A percentile compares a stretch with the other conserved stretches of the same genome.
These are phyloP conservation scores for Itoplectis maculator DNA, from an alignment of 2,888 invertebrate species.

Conservation along the genomic window DNA sequence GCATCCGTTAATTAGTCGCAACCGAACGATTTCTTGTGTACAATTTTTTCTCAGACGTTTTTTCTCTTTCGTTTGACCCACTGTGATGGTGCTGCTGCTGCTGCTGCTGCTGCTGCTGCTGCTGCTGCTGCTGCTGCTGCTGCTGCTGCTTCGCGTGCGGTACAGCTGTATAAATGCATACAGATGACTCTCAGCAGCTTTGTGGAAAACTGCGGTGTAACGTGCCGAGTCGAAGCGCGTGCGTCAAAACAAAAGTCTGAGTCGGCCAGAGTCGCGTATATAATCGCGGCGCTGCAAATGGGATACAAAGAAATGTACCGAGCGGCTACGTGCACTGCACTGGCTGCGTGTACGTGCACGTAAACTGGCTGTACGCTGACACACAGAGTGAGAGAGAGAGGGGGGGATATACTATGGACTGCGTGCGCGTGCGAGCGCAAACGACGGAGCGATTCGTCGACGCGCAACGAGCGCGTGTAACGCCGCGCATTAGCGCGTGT, in stretches of 20 bases:
- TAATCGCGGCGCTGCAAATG: too few species aligned
- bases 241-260: slow-evolving; percentile 10
- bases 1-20: too few species aligned
- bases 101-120: too few species aligned
- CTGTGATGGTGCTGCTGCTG: too few species aligned
- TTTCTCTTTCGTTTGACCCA: too few species aligned
- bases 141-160: too few species aligned
- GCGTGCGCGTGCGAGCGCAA: slow-evolving; percentile 48
- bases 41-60: too few species aligned
- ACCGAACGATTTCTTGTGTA: too few species aligned
- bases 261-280: slow-evolving; percentile 8
- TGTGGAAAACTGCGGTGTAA: background rate
- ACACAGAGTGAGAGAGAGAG: too few species aligned
- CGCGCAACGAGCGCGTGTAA: slow-evolving; percentile 54
- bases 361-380: slow-evolving; percentile 23
- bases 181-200: background rate
- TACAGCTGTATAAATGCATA: background rate
- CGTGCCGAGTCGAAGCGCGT: background rate
- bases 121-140: too few species aligned
- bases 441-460: slow-evolving; percentile 36
- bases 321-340: too few species aligned
- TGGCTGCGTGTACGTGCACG: slow-evolving; percentile 52
- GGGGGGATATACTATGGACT: slow-evolving; percentile 13
- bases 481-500: slow-evolving; percentile 57
- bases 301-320: slow-evolving; percentile 31